phyloP scores from a whole-genome alignment of 2,113 vertebrate species.

The Pterocles gutturalis region DNA sequence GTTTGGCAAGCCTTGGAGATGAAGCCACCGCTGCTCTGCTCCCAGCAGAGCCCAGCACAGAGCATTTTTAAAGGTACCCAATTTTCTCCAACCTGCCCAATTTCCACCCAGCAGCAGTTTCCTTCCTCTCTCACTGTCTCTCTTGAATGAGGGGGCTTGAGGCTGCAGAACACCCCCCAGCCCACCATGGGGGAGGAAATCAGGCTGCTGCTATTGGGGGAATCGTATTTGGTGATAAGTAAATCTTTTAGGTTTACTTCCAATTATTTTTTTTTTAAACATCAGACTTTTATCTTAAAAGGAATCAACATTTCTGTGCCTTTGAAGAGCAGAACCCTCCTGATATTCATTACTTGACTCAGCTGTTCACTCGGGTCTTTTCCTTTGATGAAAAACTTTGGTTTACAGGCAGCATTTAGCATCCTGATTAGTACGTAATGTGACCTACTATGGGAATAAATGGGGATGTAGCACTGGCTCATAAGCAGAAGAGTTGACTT shows the following conservation, averaged over 20 bases:
- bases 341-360: conserved; percentile 67
- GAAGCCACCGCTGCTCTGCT: rapidly evolving
- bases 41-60: neutral
- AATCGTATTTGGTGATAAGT: neutral
- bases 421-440: neutral
- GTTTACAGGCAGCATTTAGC: neutral
- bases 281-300: conserved; percentile 32
- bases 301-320: conserved; percentile 18
- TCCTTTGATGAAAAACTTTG: conserved; percentile 26
- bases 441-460: neutral
- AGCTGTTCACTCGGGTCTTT: conserved; percentile 25
- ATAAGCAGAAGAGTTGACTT: neutral
- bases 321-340: conserved; percentile 59
- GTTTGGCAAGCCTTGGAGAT: neutral
- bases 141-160: neutral
- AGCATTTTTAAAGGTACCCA: neutral
- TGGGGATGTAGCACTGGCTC: neutral
- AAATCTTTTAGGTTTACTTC: neutral
- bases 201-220: neutral
- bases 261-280: neutral
- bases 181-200: neutral
- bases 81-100: neutral
- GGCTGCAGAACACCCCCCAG: neutral
- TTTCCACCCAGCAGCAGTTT: neutral
- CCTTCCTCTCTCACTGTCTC: neutral